phyloP scores from a whole-genome alignment of 2,113 vertebrate genomes.

The Crypturellus undulatus region DNA sequence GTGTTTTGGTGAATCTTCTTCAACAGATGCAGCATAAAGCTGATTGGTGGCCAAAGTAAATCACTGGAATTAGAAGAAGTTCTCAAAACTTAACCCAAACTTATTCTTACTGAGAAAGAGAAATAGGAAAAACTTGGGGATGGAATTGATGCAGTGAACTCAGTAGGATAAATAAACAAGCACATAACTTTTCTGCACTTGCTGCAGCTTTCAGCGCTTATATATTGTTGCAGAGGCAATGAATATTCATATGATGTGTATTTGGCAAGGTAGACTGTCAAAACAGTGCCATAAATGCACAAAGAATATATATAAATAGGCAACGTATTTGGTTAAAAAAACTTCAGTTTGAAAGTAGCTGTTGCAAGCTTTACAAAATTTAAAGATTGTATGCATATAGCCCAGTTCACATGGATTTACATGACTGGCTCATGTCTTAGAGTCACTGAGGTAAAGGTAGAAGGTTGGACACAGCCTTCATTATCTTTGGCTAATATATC shows the following conservation, averaged over 20 bases:
- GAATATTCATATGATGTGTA: not conserved
- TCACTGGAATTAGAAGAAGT: not conserved
- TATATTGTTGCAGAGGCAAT: not conserved
- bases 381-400: not conserved
- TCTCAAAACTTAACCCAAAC: not conserved
- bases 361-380: not conserved
- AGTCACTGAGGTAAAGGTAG: not conserved
- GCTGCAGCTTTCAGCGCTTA: not conserved
- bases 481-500: not conserved
- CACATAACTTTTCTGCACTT: not conserved
- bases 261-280: not conserved
- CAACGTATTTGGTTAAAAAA: not conserved
- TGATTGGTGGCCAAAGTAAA: not conserved
- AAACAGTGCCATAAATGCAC: not conserved
- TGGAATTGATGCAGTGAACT: fast-evolving
- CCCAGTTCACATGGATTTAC: not conserved
- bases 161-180: not conserved
- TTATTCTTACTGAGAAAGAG: not conserved
- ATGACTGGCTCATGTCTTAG: not conserved
- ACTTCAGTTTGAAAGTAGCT: not conserved
- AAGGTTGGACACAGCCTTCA: not conserved
- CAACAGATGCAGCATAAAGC: not conserved
- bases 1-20: not conserved
- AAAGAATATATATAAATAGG: not conserved
- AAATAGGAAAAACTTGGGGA: not conserved